Conservation (phyloP, 2,888 invertebrate species). For the Trichogramma dendrolimi region DNA sequence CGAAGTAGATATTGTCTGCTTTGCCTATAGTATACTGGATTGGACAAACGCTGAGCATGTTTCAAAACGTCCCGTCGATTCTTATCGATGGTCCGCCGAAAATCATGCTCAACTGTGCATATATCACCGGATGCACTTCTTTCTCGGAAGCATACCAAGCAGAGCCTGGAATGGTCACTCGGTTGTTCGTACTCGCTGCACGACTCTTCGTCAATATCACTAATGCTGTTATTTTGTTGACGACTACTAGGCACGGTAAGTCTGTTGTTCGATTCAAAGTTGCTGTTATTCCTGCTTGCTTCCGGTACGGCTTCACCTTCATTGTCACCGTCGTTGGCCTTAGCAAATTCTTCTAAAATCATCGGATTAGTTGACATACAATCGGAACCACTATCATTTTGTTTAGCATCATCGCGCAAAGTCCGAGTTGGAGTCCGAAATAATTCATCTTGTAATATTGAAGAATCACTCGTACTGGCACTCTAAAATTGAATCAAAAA, state of each 20-base stretch:
- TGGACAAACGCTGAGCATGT: conserved; percentile 70
- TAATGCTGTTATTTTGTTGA: conserved; percentile 17
- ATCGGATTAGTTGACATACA: conserved; percentile 20
- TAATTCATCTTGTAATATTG: conserved; percentile 15
- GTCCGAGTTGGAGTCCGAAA: too few species aligned
- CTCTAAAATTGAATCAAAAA: conserved; percentile 13
- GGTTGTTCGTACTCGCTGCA: conserved; percentile 39
- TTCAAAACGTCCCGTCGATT: conserved; percentile 56
- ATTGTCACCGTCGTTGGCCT: background rate
- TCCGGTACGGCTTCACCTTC: background rate
- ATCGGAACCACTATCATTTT: conserved; percentile 20
- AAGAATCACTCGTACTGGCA: conserved; percentile 14
- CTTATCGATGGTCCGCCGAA: conserved; percentile 38
- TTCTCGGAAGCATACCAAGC: conserved; percentile 42
- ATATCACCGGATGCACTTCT: conserved; percentile 33
- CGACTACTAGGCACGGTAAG: conserved; percentile 4
- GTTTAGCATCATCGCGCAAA: background rate
- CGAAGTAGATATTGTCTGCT: conserved; percentile 78
- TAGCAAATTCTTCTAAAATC: conserved; percentile 12
- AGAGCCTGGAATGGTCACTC: conserved; percentile 41
- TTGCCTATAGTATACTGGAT: conserved; percentile 74
- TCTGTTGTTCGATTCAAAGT: background rate
- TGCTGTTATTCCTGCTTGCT: background rate
- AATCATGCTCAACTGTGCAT: conserved; percentile 20
- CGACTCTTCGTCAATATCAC: conserved; percentile 42